Percentiles rank a stretch among this genome's conserved stretches.
Conservation (phyloP, 2,888 invertebrate species). For the Dendrolimus pini region DNA sequence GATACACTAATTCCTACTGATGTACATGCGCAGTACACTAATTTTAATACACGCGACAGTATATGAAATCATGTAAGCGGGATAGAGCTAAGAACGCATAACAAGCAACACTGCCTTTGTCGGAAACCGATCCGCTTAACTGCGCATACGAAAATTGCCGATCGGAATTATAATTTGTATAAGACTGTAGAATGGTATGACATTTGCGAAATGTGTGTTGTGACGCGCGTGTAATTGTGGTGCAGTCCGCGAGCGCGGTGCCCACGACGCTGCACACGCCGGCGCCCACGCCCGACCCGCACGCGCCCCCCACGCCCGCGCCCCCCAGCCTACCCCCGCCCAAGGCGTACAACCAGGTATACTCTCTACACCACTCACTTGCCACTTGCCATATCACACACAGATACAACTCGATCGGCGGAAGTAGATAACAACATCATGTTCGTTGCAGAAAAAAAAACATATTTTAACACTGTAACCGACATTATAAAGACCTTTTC, state of each 20-base stretch:
- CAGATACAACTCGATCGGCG: too few species aligned
- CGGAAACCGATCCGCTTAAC: too few species aligned
- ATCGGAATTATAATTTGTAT: too few species aligned
- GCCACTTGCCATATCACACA: too few species aligned
- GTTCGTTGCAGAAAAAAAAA: too few species aligned
- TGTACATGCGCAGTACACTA: not conserved
- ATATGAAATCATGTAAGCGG: not conserved
- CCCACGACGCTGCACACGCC: slow-evolving; percentile 70
- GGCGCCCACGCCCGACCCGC: slow-evolving; percentile 69
- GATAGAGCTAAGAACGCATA: not conserved
- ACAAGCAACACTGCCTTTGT: not conserved
- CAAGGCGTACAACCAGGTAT: slow-evolving; percentile 59
- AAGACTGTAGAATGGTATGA: too few species aligned
- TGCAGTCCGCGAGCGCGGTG: slow-evolving; percentile 31
- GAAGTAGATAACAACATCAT: too few species aligned
- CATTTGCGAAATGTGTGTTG: not conserved
- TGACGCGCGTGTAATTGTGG: slow-evolving; percentile 3
- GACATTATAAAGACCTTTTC: too few species aligned
- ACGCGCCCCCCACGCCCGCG: slow-evolving; percentile 63
- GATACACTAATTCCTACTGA: too few species aligned
- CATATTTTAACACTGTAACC: too few species aligned
- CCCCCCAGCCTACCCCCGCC: slow-evolving; percentile 55
- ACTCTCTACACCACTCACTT: not conserved
- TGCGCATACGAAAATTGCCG: too few species aligned
- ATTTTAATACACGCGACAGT: not conserved